Evolutionary conservation across 2,113 vertebrate genomes (phyloP), one percentile per base, ranked within the genome.

Genomic region (Bambusicola thoracicus): DNA sequence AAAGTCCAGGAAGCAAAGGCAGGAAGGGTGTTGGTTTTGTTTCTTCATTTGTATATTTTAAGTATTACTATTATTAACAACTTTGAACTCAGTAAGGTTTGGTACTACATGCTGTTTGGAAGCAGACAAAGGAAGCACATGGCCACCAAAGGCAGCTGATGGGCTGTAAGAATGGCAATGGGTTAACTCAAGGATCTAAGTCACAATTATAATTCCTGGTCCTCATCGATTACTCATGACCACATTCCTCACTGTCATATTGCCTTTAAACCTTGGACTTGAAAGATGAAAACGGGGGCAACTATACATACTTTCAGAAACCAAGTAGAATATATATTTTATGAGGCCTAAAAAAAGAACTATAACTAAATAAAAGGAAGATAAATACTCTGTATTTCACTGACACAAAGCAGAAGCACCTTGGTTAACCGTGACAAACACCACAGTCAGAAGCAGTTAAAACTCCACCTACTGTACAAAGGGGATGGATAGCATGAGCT

Each of bases 241-340:
- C 56, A 56, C 53, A 86, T 25, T 8, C 1, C 2, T 38, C 68
- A 58, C 32, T 20, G 53, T 34, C 61, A 81, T 0, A 0, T 61
- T 78, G 21, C 10, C 43, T 82, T 62, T 74, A 59, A 85, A 56
- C 4, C 21, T 40, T 24, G 14, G 25, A 89, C 44, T 68, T 94
- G 3, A 79, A 89, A 87, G 62, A 68, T 24, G 18, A 69, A 46
- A 34, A 41, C 21, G 20, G 38, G 82, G 68, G 17, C 49, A 87
- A 46, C n/a, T 41, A 36, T 3, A 49, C n/a, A 34, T 27, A 70
- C 14, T 79, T 74, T 24, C 63, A 93, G 55, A 77, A 92, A 91
- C 13, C 55, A 94, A 82, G 81, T 59, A 10, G 30, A 95, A 73
- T 59, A 58, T 29, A 67, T 80, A 25, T 91, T 87, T 41, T 6